phyloP scores from a whole-genome alignment of 2,113 vertebrate genomes.

The Crotalus horridus region DNA sequence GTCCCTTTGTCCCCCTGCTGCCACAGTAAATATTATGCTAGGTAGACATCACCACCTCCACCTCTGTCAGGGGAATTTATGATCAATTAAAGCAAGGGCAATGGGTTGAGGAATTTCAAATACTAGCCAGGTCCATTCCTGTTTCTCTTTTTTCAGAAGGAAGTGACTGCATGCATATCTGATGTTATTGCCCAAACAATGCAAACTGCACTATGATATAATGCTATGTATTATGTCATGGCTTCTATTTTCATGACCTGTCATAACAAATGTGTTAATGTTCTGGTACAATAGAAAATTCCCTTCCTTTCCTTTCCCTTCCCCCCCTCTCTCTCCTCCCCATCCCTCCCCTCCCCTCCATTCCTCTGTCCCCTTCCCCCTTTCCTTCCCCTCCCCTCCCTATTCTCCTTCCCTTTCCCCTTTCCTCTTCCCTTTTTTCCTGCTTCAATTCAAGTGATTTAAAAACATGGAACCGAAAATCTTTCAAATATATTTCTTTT shows the following conservation, averaged over 20 bases:
- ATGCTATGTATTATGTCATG: background rate
- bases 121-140: background rate
- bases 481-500: background rate
- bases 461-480: background rate
- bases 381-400: fast-evolving
- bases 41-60: background rate
- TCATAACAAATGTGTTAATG: background rate
- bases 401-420: no score
- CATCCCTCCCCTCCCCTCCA: fast-evolving
- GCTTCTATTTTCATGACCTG: background rate
- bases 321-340: fast-evolving
- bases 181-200: background rate
- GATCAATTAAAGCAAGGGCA: background rate
- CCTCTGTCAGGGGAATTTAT: background rate
- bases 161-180: background rate
- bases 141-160: background rate
- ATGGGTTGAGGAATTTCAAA: background rate
- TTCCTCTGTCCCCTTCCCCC: no score
- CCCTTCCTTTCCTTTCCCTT: background rate
- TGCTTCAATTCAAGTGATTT: background rate
- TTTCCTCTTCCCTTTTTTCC: background rate
- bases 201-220: background rate
- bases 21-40: background rate
- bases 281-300: background rate
- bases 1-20: background rate